phyloP scores from a whole-genome alignment of 37 sponge, comb jelly and placozoan species.

The Spongilla lacustris region DNA sequence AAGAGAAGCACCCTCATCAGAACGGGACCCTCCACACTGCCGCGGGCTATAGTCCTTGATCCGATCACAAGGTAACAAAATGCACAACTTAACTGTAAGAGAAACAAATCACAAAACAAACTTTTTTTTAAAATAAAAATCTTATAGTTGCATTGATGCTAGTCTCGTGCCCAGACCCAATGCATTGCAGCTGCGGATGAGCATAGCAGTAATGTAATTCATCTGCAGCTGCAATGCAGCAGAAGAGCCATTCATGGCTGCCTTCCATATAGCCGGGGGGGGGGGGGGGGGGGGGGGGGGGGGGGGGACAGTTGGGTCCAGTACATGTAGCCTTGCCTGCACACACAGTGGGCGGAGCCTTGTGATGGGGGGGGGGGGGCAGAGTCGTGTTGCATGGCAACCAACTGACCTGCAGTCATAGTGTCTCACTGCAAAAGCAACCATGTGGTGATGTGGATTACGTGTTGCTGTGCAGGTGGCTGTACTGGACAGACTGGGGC shows the following conservation, averaged over 20 bases:
- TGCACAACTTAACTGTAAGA: not conserved
- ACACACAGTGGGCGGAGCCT: not conserved
- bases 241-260: constrained; percentile 37
- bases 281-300: too few species aligned
- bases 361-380: too few species aligned
- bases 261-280: constrained; percentile 4
- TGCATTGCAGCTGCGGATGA: too few species aligned
- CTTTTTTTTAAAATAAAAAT: not conserved
- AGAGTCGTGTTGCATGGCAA: not conserved
- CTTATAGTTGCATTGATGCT: too few species aligned
- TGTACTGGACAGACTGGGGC: constrained; percentile 85
- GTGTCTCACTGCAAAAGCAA: constrained; percentile 53
- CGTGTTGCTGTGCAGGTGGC: too few species aligned
- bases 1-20: constrained; percentile 5
- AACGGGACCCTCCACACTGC: not conserved
- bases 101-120: too few species aligned
- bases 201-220: too few species aligned
- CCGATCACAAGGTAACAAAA: constrained; percentile 39
- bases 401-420: constrained; percentile 43
- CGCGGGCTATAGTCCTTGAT: constrained; percentile 39
- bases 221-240: too few species aligned
- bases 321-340: constrained; percentile 45
- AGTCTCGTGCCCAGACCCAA: too few species aligned
- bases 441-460: too few species aligned
- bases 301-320: constrained; percentile 50